Evolutionary conservation across 1,140 invertebrate species (phyloP).

Genomic region (Leptoteleia sp.): DNA sequence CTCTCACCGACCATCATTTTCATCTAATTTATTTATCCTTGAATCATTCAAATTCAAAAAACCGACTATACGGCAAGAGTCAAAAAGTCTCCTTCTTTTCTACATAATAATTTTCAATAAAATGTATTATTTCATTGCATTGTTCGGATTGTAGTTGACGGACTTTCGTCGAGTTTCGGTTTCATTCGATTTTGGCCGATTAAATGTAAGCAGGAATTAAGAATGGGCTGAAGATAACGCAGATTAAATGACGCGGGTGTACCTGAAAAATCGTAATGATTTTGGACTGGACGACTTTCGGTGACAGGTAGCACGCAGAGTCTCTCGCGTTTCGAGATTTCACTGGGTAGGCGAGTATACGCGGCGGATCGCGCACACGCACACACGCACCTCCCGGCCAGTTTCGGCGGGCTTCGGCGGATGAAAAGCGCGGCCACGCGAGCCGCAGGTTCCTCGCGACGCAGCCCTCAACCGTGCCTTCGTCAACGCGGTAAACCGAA

Average conservation of each 20-base stretch:
- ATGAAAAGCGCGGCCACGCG: conserved; percentile 1
- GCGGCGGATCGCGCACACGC: conserved; percentile 18
- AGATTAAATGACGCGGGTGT: background rate
- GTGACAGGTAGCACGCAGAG: conserved; percentile 36
- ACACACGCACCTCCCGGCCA: conserved; percentile 6
- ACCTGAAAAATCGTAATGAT: conserved; percentile 19
- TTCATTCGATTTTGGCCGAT: background rate
- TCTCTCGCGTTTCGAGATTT: conserved; percentile 14
- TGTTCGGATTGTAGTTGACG: conserved; percentile 8
- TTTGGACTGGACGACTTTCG: conserved; percentile 5
- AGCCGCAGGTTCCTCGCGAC: conserved; percentile 11
- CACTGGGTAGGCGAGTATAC: conserved; percentile 23
- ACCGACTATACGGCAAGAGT: background rate
- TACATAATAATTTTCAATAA: background rate
- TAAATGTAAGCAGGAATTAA: too few species aligned
- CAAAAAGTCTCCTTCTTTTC: background rate
- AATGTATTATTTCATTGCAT: conserved; percentile 3
- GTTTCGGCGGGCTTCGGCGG: conserved; percentile 1
- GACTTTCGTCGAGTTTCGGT: background rate
- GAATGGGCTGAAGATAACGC: background rate
- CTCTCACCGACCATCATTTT: too few species aligned
- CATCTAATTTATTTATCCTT: too few species aligned
- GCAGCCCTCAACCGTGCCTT: conserved; percentile 9
- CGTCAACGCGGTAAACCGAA: conserved; percentile 68
- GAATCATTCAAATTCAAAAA: too few species aligned